These are phyloP conservation scores for Thysanoteuthis rhombus DNA, from an alignment of 2,888 invertebrate genomes.

Conservation along the genomic window DNA sequence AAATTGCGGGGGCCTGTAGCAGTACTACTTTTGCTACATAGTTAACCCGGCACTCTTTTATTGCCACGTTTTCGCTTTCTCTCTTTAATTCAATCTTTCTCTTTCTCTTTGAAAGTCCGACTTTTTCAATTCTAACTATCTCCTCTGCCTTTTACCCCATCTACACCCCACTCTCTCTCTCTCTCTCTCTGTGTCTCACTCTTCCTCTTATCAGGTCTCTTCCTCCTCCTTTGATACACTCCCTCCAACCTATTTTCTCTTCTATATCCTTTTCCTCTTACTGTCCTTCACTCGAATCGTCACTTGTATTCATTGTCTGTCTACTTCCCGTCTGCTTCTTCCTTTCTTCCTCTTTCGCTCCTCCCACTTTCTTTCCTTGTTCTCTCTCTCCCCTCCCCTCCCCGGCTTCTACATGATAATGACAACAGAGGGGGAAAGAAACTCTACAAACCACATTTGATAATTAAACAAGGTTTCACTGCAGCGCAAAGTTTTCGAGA, in stretches of 20 bases:
- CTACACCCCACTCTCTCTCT: background rate
- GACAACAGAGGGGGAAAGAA: background rate
- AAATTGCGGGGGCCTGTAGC: too few species aligned
- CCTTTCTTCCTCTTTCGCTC: background rate
- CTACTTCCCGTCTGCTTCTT: background rate
- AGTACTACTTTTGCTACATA: too few species aligned
- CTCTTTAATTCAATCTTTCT: too few species aligned
- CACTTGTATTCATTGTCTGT: background rate
- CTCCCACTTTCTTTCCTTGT: background rate
- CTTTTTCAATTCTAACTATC: too few species aligned
- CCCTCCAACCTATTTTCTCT: background rate
- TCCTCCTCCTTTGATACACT: background rate
- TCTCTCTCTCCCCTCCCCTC: too few species aligned
- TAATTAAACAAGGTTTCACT: constrained; percentile 12
- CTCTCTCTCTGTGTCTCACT: background rate
- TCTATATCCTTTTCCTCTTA: background rate
- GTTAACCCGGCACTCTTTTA: too few species aligned
- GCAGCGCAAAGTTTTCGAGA: background rate
- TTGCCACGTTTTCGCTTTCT: too few species aligned
- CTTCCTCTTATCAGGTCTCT: background rate
- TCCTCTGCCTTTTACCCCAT: too few species aligned
- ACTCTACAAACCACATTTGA: background rate
- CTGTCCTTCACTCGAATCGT: background rate
- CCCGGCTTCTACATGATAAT: too few species aligned
- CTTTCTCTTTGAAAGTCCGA: too few species aligned